Percentiles rank a stretch among this genome's conserved stretches.
Evolutionary conservation across 2,888 invertebrate species (phyloP).

Genomic region (Drosophila paramelanica): DNA sequence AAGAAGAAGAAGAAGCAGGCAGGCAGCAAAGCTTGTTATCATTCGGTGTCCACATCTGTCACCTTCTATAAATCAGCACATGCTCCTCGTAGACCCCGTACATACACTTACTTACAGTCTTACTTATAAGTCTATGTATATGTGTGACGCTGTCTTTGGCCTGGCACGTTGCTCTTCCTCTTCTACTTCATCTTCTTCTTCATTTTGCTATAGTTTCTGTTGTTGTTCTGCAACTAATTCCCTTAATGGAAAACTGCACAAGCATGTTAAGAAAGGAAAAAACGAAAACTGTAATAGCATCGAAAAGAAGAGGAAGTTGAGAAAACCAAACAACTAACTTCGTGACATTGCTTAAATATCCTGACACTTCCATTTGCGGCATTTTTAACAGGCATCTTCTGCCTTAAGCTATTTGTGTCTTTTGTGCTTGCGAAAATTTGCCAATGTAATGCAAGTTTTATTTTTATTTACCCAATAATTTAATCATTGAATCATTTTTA

Average conservation of each 20-base stretch:
- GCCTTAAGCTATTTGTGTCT: conserved; percentile 7
- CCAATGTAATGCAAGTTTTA: neutral
- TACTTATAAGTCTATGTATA: conserved; percentile 33
- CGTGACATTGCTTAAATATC: conserved; percentile 48
- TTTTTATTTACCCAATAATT: neutral
- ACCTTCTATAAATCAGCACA: conserved; percentile 78
- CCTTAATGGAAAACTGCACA: conserved; percentile 80
- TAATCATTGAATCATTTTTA: too few species aligned
- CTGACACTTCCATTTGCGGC: conserved; percentile 14
- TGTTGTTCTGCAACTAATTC: conserved; percentile 71
- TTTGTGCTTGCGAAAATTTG: neutral
- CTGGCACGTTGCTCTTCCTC: neutral
- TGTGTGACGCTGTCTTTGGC: conserved; percentile 26
- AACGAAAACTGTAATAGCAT: conserved; percentile 36
- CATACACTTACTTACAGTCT: conserved; percentile 36
- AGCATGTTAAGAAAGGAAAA: conserved; percentile 51
- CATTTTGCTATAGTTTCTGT: conserved; percentile 38
- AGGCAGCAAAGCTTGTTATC: conserved; percentile 69
- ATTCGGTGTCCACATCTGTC: conserved; percentile 78
- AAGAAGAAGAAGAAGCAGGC: neutral
- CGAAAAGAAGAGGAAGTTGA: conserved; percentile 14
- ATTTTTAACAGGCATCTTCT: neutral
- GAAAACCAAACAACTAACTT: conserved; percentile 20
- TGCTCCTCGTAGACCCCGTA: conserved; percentile 30
- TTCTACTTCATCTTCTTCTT: conserved; percentile 2